Base-by-base conservation (phyloP, 2,888 invertebrate species). In the Meteorus colon region DNA sequence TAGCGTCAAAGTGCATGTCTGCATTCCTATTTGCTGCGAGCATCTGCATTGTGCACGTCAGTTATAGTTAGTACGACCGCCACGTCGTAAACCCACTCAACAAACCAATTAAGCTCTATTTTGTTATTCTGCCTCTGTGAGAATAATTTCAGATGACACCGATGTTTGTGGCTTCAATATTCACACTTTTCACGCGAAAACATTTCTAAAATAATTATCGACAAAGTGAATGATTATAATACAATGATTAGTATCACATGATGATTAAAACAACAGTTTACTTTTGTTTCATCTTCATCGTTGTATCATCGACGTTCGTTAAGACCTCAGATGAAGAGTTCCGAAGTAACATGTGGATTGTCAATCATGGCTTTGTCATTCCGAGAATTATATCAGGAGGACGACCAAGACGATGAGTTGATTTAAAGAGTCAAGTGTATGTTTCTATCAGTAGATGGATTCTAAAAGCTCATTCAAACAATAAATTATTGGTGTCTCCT, bases 11-110 rank as follows among this genome's bases (percentile, higher is more conserved):
- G 45, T 37, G 75, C 75, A 66, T 55, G 72, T 55, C 63, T 66
- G 74, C 34, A 74, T 74, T 68, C 62, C 51, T 60, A 62, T 75
- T 71, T 71, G 60, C 63, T 48, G 75, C 29, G 70, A 65, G 71
- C 55, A 75, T 66, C 73, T 77, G 78, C 80, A 86, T 86, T 87
- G 86, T 86, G 86, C 84, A 82, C 79, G 85, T 84, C 86, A 87
- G 87, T 86, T 83, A 84, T 81, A 82, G 75, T 80, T 78, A 75
- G 81, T 77, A 78, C 82, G 82, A 81, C 81, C 77, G 78, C 78
- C 83, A 80, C 80, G 81, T 79, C 79, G 81, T 81, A 82, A 80
- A 60, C 45, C 77, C 78, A 55, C 55, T 80, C 81, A 79, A 81
- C 82, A 80, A 78, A 79, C 82, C 85, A 85, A 85, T 87, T 85